Evolutionary conservation across 2,888 invertebrate species (phyloP).

Genomic region (Caenorhabditis plicata): DNA sequence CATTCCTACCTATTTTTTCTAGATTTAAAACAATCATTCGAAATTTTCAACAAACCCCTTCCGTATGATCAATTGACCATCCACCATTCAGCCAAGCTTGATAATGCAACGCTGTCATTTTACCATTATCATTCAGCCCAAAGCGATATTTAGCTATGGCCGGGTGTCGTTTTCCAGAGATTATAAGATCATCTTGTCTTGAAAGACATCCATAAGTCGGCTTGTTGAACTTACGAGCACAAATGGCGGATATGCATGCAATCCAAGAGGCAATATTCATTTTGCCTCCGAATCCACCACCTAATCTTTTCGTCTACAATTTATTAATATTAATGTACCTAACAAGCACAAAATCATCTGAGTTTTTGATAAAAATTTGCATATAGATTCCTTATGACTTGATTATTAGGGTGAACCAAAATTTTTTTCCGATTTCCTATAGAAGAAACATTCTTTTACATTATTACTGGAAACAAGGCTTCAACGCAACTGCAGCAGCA

Average conservation of each 20-base stretch:
- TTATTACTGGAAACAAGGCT: too few relatives aligned
- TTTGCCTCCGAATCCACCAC: conserved; percentile 59
- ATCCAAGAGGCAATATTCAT: conserved; percentile 30
- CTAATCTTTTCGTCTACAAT: conserved; percentile 45
- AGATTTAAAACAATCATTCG: background rate
- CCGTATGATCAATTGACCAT: conserved; percentile 79
- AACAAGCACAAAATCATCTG: background rate
- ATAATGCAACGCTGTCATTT: conserved; percentile 76
- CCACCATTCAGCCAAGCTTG: conserved; percentile 82
- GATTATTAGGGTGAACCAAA: too few relatives aligned
- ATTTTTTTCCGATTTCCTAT: too few relatives aligned
- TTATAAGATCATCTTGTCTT: conserved; percentile 87
- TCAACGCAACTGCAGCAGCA: too few relatives aligned
- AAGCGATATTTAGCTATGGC: conserved; percentile 78
- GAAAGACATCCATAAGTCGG: conserved; percentile 86
- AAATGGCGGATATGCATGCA: conserved; percentile 24
- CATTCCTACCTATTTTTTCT: conserved; percentile 4
- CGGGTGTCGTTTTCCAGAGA: conserved; percentile 85
- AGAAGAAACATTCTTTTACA: too few relatives aligned
- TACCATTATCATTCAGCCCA: conserved; percentile 73
- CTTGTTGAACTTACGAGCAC: conserved; percentile 64
- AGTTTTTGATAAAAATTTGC: too few relatives aligned
- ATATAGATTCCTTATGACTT: too few relatives aligned
- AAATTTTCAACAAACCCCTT: conserved; percentile 48
- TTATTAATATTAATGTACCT: background rate